Conservation (phyloP, 1,140 invertebrate genomes). For the Oreohelix idahoensis region DNA sequence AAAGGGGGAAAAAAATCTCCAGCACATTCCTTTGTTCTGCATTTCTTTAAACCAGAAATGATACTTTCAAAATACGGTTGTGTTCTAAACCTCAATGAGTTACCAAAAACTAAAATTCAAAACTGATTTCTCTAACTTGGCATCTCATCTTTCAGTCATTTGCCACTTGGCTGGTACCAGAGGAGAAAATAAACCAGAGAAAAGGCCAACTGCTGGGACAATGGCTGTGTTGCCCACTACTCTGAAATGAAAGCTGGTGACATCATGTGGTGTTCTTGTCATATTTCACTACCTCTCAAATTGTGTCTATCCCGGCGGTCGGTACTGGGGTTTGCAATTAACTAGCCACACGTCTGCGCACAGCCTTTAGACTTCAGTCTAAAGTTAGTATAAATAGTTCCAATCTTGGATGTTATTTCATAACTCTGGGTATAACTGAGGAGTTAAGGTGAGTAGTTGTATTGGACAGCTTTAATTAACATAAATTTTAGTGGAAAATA, state of each 20-base stretch:
- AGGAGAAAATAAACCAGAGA: neutral
- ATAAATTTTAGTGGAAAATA: too few relatives aligned
- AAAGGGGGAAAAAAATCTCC: too few relatives aligned
- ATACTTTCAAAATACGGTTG: too few relatives aligned
- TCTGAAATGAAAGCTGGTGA: conserved; percentile 25
- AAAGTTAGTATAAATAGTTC: conserved; percentile 1
- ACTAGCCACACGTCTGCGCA: conserved; percentile 5
- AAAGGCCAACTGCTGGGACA: conserved; percentile 16
- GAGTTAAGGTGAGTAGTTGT: neutral
- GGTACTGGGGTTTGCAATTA: conserved; percentile 11
- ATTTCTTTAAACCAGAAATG: too few relatives aligned
- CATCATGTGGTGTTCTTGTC: neutral
- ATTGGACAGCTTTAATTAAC: too few relatives aligned
- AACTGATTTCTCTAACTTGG: neutral
- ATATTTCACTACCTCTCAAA: conserved; percentile 11
- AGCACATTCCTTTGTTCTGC: too few relatives aligned
- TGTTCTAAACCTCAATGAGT: too few relatives aligned
- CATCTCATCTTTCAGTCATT: conserved; percentile 25
- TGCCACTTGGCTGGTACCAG: conserved; percentile 5
- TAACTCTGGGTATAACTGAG: neutral
- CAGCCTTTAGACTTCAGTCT: neutral
- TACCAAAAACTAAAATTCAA: neutral
- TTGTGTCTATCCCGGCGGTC: neutral
- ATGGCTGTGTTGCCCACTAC: neutral
- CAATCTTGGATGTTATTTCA: neutral